Base-by-base conservation (phyloP, 2,888 invertebrate species). In the Pyrocoelia pectoralis region DNA sequence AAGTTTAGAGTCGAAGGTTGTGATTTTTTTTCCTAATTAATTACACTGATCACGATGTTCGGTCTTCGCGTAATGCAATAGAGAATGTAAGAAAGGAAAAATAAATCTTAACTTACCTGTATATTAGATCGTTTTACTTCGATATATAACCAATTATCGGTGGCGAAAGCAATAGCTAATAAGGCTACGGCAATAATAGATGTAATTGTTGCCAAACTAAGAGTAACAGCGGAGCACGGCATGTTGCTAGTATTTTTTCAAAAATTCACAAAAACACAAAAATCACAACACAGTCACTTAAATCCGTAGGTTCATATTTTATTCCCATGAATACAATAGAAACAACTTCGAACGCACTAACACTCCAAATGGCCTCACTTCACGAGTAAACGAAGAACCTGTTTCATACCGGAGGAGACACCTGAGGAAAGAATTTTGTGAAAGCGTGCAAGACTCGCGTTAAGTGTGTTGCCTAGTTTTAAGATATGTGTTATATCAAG, bases 101-200 rank as follows among this genome's bases (percentile, higher is more conserved):
- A 24, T 24, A 24, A 24, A 24, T 24, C 24, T 8, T 19, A 24
- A 19, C 54, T 84, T 86, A 94, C 95, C 92, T 94, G 91, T 79
- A 95, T 95, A 81, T 89, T 89, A 76, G 88, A 89, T 79, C 95
- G 88, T 82, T 92, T 92, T 73, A 97, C 97, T 85, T 95, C 94
- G 76, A 95, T 92, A 81, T 93, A 93, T 77, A 95, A 87, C 97
- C 97, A 97, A 87, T 97, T 97, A 85, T 97, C 97, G 80, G 97
- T 96, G 75, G 95, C 91, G 84, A 97, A 96, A 76, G 96, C 95
- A 82, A 97, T 95, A 77, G 94, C 91, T 82, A 97, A 88, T 79
- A 97, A 85, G 70, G 95, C 94, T 79, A 96, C 93, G 76, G 96
- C 95, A 80, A 97, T 91, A 82, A 97, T 94, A 80, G 96, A 95